Evolutionary conservation across 1,140 invertebrate species (phyloP).

Genomic region (Acyrthosiphon pisum): DNA sequence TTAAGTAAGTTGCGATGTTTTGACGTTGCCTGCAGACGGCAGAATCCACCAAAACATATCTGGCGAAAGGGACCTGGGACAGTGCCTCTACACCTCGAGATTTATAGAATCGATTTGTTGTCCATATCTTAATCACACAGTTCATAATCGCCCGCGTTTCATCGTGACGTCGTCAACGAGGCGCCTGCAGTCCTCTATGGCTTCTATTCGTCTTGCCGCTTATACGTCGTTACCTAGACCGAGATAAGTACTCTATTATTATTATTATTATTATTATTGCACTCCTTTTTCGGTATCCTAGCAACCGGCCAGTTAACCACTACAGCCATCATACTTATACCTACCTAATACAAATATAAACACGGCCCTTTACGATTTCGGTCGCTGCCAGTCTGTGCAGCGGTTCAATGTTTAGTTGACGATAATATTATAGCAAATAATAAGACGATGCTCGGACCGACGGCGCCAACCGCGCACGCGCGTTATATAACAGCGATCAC

Average conservation of each 20-base stretch:
- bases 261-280: not conserved
- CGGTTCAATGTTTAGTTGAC: not conserved
- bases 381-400: not conserved
- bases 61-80: not conserved
- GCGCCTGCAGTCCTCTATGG: not conserved
- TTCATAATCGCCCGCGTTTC: not conserved
- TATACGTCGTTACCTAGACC: not conserved
- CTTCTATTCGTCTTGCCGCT: not conserved
- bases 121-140: not conserved
- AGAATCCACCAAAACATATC: not conserved
- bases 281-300: not conserved
- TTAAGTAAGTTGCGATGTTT: too few species aligned
- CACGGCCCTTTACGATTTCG: not conserved
- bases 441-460: not conserved
- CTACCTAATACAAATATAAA: not conserved
- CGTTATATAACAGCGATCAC: not conserved
- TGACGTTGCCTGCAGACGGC: not conserved
- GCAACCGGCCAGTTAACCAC: not conserved
- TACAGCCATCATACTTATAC: not conserved
- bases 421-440: not conserved
- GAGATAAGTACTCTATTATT: not conserved
- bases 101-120: not conserved
- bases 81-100: not conserved
- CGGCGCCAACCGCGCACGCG: too few species aligned
- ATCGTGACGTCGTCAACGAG: not conserved